phyloP scores from a whole-genome alignment of 2,797 vertebrate species.

The Threskiornis aethiopicus region DNA sequence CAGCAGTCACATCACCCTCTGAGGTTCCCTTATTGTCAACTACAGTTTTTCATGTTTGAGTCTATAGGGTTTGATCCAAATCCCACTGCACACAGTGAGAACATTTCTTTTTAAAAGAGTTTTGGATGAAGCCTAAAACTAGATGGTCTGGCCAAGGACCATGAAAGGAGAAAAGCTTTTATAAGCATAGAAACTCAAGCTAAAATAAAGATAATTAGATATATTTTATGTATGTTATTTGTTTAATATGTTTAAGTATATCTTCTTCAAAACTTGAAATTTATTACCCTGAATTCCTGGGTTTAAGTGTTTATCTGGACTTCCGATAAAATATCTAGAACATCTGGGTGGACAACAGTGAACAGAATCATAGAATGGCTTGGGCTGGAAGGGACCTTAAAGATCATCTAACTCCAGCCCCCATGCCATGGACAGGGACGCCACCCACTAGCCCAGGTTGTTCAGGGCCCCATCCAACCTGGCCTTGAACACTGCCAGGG shows the following conservation, averaged over 20 bases:
- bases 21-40: neutral
- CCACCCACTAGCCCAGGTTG: too few species aligned
- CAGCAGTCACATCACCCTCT: neutral
- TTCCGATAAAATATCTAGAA: constrained; percentile 5
- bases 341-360: neutral
- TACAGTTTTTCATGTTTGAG: neutral
- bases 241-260: neutral
- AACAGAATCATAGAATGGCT: neutral
- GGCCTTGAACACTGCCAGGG: too few species aligned
- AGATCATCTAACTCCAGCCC: too few species aligned
- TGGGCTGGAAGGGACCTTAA: too few species aligned
- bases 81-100: neutral
- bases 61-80: neutral
- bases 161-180: neutral
- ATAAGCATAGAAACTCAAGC: neutral
- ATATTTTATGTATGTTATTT: neutral
- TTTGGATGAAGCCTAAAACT: neutral
- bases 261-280: neutral
- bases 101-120: neutral
- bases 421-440: too few species aligned
- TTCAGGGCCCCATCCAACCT: too few species aligned
- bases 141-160: neutral
- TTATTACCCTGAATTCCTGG: constrained; percentile 8
- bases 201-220: neutral
- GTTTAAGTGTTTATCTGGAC: constrained; percentile 25